A percentile compares a stretch with the other conserved stretches of the same genome.
These are phyloP conservation scores for Numenius arquata DNA, from an alignment of 2,113 vertebrate species.

Conservation along the genomic window DNA sequence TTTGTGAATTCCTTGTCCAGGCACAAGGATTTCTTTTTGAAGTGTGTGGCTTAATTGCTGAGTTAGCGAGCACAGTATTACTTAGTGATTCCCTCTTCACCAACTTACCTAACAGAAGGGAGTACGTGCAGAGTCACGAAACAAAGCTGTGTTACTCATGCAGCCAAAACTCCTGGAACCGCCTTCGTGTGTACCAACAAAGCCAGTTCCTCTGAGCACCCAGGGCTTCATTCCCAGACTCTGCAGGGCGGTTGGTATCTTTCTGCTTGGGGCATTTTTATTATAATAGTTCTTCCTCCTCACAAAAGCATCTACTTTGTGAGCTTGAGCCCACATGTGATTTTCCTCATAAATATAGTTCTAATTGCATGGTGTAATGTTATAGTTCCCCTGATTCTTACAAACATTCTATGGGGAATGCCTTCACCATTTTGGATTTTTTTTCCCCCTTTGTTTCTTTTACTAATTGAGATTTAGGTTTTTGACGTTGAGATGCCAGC, in stretches of 20 bases:
- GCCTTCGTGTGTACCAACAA: background rate
- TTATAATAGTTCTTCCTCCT: background rate
- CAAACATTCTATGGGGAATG: background rate
- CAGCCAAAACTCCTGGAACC: background rate
- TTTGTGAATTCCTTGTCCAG: background rate
- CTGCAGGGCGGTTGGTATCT: too few species aligned
- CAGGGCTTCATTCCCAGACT: background rate
- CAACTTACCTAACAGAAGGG: background rate
- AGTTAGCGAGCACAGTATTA: fast-evolving
- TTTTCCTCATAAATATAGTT: background rate
- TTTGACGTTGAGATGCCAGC: background rate
- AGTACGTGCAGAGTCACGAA: fast-evolving
- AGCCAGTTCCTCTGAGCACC: background rate
- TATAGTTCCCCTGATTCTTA: background rate
- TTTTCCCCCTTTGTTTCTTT: background rate
- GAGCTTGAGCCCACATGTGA: background rate
- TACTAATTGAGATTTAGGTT: background rate
- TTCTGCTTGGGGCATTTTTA: background rate
- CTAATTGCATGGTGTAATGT: background rate
- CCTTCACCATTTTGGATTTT: background rate
- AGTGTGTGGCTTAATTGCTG: background rate
- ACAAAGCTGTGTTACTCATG: background rate
- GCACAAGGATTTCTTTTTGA: background rate
- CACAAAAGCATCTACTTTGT: background rate
- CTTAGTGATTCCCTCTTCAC: background rate